phyloP scores from a whole-genome alignment of 2,888 invertebrate species.

The Cosmorhoe ocellata region DNA sequence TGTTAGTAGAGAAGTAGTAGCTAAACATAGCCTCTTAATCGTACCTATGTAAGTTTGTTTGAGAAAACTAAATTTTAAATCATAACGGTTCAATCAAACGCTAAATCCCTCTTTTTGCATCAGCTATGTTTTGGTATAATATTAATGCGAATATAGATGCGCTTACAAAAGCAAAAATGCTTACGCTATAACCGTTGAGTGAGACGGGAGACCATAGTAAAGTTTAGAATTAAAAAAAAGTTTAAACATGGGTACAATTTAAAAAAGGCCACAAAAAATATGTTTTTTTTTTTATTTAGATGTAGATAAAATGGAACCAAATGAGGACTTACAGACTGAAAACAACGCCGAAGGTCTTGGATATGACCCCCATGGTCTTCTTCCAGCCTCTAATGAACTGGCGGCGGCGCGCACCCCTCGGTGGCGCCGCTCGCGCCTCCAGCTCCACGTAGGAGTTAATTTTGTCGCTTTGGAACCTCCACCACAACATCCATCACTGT shows the following conservation, averaged over 20 bases:
- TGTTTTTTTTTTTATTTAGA: neutral
- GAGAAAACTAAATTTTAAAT: no score
- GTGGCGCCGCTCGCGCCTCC: conserved; percentile 68
- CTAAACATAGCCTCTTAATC: neutral
- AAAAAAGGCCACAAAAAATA: no score
- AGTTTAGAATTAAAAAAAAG: conserved; percentile 29
- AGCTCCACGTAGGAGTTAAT: conserved; percentile 76
- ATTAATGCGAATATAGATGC: no score
- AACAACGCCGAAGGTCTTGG: conserved; percentile 89
- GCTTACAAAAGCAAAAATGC: no score
- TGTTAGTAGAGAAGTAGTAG: neutral
- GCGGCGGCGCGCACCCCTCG: conserved; percentile 77
- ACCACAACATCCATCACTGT: conserved; percentile 56
- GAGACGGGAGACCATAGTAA: conserved; percentile 33
- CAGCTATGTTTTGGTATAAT: no score
- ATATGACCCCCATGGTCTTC: conserved; percentile 88
- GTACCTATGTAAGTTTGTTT: no score
- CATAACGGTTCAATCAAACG: no score
- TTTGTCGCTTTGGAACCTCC: conserved; percentile 58
- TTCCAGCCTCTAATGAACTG: conserved; percentile 78
- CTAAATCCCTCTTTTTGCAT: no score
- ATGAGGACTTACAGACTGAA: conserved; percentile 88
- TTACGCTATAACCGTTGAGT: no score
- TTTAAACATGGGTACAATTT: no score
- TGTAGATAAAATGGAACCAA: no score